These are phyloP conservation scores for Laticauda laticaudata DNA, from an alignment of 2,113 vertebrate genomes.

Conservation along the genomic window DNA sequence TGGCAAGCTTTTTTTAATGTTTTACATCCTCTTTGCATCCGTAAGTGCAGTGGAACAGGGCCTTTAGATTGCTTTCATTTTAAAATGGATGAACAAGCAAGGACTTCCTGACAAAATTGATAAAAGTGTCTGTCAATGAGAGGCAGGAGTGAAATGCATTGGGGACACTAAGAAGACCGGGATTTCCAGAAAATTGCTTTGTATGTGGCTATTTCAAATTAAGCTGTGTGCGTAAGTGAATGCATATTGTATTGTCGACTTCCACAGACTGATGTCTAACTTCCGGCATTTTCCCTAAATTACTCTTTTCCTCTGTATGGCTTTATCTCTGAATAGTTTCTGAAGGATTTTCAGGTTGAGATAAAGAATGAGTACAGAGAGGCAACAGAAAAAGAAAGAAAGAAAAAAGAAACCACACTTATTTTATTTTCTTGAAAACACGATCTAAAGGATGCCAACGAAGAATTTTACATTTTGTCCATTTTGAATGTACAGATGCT, in stretches of 20 bases:
- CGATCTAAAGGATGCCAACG: not conserved
- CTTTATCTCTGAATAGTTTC: not conserved
- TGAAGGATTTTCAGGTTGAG: not conserved
- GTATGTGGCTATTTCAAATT: not conserved
- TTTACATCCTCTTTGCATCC: no score
- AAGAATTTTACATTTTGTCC: not conserved
- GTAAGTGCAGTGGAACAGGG: no score
- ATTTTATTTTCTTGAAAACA: not conserved
- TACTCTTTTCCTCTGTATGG: not conserved
- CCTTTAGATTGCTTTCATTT: constrained; percentile 2
- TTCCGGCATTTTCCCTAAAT: accelerated
- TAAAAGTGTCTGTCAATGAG: not conserved
- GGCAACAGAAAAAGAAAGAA: not conserved
- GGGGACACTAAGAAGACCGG: accelerated
- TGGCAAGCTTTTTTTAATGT: no score
- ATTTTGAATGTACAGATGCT: not conserved
- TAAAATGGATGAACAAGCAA: constrained; percentile 1
- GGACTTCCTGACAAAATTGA: not conserved
- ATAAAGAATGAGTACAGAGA: not conserved
- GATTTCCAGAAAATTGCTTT: constrained; percentile 23
- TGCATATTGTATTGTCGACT: constrained; percentile 4
- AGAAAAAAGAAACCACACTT: not conserved
- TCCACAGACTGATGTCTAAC: not conserved
- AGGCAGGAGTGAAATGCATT: not conserved
- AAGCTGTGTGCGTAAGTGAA: not conserved